Conservation (phyloP, 2,113 vertebrate genomes). For the Ascaphus truei region DNA sequence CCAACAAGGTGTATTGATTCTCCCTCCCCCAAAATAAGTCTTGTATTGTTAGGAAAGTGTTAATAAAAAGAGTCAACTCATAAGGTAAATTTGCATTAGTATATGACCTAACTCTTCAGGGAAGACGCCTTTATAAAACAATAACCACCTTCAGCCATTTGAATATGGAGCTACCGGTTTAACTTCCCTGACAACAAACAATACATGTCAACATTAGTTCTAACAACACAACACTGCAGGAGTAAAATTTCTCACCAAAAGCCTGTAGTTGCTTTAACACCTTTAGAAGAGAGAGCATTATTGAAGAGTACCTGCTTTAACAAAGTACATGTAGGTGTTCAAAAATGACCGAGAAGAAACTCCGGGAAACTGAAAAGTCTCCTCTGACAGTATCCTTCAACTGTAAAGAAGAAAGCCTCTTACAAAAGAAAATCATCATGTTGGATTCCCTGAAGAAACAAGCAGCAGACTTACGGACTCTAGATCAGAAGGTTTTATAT, state of each 20-base stretch:
- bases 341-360: neutral
- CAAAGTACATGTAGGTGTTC: fast-evolving
- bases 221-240: conserved; percentile 5
- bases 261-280: neutral
- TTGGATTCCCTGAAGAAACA: conserved; percentile 40
- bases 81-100: neutral
- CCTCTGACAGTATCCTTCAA: conserved; percentile 32
- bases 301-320: neutral
- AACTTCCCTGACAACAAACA: conserved; percentile 28
- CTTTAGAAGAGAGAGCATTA: neutral
- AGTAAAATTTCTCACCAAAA: neutral
- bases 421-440: conserved; percentile 26
- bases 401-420: conserved; percentile 37
- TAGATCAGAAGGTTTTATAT: conserved; percentile 40
- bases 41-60: fast-evolving
- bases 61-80: neutral
- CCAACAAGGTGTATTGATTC: conserved; percentile 9
- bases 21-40: neutral
- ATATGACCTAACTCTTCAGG: neutral
- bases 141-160: neutral
- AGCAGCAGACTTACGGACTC: neutral
- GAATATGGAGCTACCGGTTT: neutral
- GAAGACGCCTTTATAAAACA: neutral
- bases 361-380: conserved; percentile 10
- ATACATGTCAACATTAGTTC: neutral